phyloP scores from a whole-genome alignment of 2,888 invertebrate species.

The Enchytraeus crypticus region DNA sequence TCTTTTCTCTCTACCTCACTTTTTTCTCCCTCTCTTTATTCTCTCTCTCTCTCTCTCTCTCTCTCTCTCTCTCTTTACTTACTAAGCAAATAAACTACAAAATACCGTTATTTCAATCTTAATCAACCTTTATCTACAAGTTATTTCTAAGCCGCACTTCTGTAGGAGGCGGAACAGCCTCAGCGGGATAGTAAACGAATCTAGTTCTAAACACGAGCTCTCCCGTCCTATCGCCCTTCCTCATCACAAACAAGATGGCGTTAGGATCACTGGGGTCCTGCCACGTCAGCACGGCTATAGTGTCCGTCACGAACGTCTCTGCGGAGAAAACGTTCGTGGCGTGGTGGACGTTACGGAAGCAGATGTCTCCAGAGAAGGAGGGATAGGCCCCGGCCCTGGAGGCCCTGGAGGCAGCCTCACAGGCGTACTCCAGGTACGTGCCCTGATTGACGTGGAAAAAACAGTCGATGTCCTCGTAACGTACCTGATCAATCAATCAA shows the following conservation, averaged over 20 bases:
- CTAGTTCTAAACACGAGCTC: not conserved
- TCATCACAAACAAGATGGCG: conserved; percentile 6
- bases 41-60: too few species aligned
- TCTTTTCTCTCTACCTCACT: too few species aligned
- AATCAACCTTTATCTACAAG: too few species aligned
- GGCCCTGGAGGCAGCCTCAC: conserved; percentile 1
- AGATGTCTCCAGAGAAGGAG: not conserved
- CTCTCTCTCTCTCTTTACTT: too few species aligned
- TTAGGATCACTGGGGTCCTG: conserved; percentile 1
- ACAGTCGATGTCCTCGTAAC: conserved; percentile 4
- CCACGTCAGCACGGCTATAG: not conserved
- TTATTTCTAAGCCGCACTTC: too few species aligned
- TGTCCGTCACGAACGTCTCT: not conserved
- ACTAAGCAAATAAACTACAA: too few species aligned
- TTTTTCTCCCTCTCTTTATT: too few species aligned
- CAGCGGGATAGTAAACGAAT: not conserved
- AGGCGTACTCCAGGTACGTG: conserved; percentile 2
- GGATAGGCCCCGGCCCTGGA: not conserved
- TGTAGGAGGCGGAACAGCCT: too few species aligned
- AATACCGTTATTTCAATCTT: too few species aligned
- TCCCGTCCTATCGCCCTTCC: not conserved
- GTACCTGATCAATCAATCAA: too few species aligned
- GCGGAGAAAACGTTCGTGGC: not conserved
- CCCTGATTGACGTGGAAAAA: conserved; percentile 6
- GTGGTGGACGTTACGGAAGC: not conserved